These are phyloP conservation scores for Aculops lycopersici DNA, from an alignment of 1,140 invertebrate genomes.

Conservation along the genomic window DNA sequence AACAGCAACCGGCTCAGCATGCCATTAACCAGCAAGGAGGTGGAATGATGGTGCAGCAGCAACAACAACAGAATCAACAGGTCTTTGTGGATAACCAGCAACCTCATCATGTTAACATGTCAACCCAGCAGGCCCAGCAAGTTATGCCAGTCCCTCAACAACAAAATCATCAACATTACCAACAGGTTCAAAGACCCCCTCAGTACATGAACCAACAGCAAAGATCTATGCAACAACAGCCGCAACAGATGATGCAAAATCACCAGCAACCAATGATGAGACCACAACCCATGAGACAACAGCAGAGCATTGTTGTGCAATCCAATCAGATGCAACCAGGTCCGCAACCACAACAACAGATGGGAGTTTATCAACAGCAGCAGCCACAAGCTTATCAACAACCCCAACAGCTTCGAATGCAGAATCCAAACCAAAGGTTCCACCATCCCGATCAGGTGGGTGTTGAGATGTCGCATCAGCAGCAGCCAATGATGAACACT, in stretches of 20 bases:
- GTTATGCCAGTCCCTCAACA: too few species aligned
- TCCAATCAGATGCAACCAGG: slow-evolving; percentile 1
- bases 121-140: too few species aligned
- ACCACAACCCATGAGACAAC: neutral
- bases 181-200: too few species aligned
- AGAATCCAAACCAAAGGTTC: too few species aligned
- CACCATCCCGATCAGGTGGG: too few species aligned
- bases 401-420: slow-evolving; percentile 9
- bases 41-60: slow-evolving; percentile 1
- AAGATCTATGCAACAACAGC: slow-evolving; percentile 10
- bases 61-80: slow-evolving; percentile 8
- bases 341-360: slow-evolving; percentile 7
- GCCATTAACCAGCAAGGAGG: neutral
- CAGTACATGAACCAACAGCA: slow-evolving; percentile 18
- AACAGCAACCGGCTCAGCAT: slow-evolving; percentile 5
- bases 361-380: too few species aligned
- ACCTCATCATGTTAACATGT: slow-evolving; percentile 15
- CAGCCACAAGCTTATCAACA: slow-evolving; percentile 7
- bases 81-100: slow-evolving; percentile 14
- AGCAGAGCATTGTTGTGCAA: slow-evolving; percentile 1
- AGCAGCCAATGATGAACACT: too few species aligned
- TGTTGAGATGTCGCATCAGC: too few species aligned
- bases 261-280: too few species aligned
- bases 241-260: slow-evolving; percentile 6
- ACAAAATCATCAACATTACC: too few species aligned